Conservation (phyloP, 92 coral and sea anemone genomes). For the Heliopora coerulea region DNA sequence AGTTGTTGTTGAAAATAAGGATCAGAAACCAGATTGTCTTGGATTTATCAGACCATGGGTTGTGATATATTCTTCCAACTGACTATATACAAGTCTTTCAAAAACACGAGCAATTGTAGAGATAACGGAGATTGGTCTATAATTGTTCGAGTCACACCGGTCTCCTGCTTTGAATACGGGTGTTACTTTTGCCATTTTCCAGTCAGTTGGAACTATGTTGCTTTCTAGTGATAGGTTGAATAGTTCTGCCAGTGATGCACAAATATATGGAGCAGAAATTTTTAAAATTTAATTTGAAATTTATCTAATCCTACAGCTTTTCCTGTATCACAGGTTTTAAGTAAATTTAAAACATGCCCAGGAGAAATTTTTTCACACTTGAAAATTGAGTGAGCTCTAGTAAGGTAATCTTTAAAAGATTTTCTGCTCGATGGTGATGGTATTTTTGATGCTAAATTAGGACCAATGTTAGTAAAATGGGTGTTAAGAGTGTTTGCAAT, state of each 20-base stretch:
- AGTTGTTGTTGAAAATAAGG: no score
- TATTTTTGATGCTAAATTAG: constrained; percentile 43
- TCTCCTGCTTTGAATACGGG: constrained; percentile 1
- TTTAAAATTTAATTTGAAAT: background rate
- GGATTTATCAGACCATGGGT: no score
- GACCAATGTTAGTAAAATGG: constrained; percentile 56
- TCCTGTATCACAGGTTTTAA: no score
- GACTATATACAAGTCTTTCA: no score
- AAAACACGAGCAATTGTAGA: no score
- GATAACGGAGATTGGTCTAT: no score
- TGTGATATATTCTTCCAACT: no score
- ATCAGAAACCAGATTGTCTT: no score
- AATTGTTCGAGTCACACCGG: constrained; percentile 4
- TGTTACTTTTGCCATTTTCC: constrained; percentile 3
- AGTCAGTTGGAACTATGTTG: background rate
- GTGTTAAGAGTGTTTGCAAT: constrained; percentile 38
- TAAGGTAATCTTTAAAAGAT: constrained; percentile 36
- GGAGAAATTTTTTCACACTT: constrained; percentile 11
- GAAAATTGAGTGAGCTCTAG: constrained; percentile 27
- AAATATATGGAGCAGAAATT: constrained; percentile 14
- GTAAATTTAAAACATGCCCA: no score
- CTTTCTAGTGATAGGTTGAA: background rate
- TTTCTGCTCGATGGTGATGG: constrained; percentile 28
- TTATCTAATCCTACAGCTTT: no score
- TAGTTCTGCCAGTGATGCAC: constrained; percentile 12